Base-by-base conservation (phyloP, 2,888 invertebrate genomes). In the Altica lythri region DNA sequence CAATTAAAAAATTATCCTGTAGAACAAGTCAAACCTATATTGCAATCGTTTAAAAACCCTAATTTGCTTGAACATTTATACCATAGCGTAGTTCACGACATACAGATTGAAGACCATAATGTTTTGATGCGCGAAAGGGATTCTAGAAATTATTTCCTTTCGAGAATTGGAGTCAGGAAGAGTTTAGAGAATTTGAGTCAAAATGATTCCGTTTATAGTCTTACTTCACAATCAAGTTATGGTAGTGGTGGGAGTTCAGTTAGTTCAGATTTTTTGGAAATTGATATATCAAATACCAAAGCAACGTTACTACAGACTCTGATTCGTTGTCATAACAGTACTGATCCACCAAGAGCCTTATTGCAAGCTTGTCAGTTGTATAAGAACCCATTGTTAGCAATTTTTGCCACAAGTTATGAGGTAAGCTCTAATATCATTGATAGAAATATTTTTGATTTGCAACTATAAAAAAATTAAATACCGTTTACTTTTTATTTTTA, bases 1-100 rank as follows among this genome's bases (percentile, higher is more conserved):
- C 86, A 90, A 64, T 82, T 87, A 18, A 86, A 86, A 64, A 80
- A 85, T 52, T 86, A 89, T 69, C 86, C 90, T 0, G 67, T 83
- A 12, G 75, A 79, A 8, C 83, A 85, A 74, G 82, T 85, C 70
- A 68, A 83, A 59, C 79, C 81, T 50, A 67, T 83, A 12, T 77
- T 81, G 0, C 81, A 81, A 55, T 75, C 81, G 43, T 86, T 87
- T 64, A 78, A 80, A 57, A 82, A 79, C 53, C 72, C 76, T 40
- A 79, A 79, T 22, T 77, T 86, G 60, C 78, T 80, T 2, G 85
- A 86, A 62, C 87, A 87, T 71, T 67, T 87, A 30, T 78, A 79
- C 56, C 81, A 84, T 60, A 68, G 79, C 70, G 65, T 75, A 2
- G 46, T 64, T 3, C 64, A 74, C 34, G 74, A 75, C 42, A 71